Evolutionary conservation across 2,113 vertebrate genomes (phyloP), one percentile per base, ranked within the genome.

Genomic region (Brachypodius melanocephalos): DNA sequence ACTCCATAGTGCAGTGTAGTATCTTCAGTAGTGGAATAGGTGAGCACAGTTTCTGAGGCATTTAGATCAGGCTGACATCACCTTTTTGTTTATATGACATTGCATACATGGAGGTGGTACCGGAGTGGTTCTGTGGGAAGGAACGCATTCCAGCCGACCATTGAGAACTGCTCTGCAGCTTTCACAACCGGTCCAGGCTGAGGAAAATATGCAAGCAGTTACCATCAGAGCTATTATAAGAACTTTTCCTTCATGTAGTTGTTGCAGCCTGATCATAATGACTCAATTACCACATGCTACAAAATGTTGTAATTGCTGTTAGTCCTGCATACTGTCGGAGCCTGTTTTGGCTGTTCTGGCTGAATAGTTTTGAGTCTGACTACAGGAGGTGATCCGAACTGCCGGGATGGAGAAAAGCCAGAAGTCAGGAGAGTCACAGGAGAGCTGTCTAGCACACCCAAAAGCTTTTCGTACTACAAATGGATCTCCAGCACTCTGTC

Each of bases 1-100:
- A 21, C 34, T 9, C 28, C 0, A 0, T 42, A 62, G 38, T 14
- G 17, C 38, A 14, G 26, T 0, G 0, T 16, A 6, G 7, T 36
- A 10, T 26, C 45, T 85, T 78, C 45, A 49, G 0, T 40, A 43
- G 31, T 52, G 57, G 57, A 54, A 38, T 17, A 38, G 36, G 36
- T 52, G 32, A n/a, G 42, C 38, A 40, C 11, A 36, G 48, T 55
- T 89, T 42, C 2, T 2, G 69, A 48, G n/a, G 12, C 5, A 1
- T 57, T 68, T 65, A 65, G 18, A 42, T 48, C 10, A 22, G 34
- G 45, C 57, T 59, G 55, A 32, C 26, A 42, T 68, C n/a, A 52
- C 48, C 14, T 29, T 65, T 85, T 38, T 73, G 6, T 65, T 79
- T 58, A 6, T 21, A 0, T 29, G 63, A 18, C 9, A 11, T 31